A percentile compares a stretch with the other conserved stretches of the same genome.
Evolutionary conservation across 2,888 invertebrate species (phyloP).

Genomic region (Perdita meconis): DNA sequence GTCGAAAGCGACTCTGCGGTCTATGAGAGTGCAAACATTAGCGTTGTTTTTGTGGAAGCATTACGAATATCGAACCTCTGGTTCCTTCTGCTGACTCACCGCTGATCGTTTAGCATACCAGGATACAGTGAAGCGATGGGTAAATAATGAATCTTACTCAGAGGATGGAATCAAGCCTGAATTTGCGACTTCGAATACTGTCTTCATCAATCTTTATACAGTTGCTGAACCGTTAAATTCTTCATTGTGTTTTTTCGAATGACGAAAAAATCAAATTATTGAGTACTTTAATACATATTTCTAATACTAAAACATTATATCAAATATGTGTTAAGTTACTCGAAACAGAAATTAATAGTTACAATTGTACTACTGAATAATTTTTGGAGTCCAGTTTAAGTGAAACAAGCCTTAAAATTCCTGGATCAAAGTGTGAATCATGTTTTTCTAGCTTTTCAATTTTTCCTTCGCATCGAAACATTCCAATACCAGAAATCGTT

Average conservation of each 20-base stretch:
- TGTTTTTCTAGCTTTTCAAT: too few relatives aligned
- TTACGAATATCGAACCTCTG: neutral
- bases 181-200: slow-evolving; percentile 10
- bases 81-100: neutral
- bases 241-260: neutral
- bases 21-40: neutral
- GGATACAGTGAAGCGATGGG: neutral
- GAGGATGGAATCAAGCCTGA: slow-evolving; percentile 10
- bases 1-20: neutral
- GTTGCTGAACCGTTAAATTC: neutral
- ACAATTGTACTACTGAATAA: too few relatives aligned
- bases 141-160: neutral
- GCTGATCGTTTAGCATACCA: neutral
- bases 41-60: neutral
- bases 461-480: too few relatives aligned
- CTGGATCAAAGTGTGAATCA: too few relatives aligned
- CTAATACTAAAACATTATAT: too few relatives aligned
- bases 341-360: too few relatives aligned
- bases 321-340: too few relatives aligned
- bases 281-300: too few relatives aligned
- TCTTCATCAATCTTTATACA: slow-evolving; percentile 18
- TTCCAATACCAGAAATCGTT: too few relatives aligned
- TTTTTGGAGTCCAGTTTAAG: too few relatives aligned
- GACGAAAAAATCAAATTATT: neutral
- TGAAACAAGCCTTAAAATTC: too few relatives aligned